Base-by-base conservation (phyloP, 2,888 invertebrate species). In the Phaonia tiefii region DNA sequence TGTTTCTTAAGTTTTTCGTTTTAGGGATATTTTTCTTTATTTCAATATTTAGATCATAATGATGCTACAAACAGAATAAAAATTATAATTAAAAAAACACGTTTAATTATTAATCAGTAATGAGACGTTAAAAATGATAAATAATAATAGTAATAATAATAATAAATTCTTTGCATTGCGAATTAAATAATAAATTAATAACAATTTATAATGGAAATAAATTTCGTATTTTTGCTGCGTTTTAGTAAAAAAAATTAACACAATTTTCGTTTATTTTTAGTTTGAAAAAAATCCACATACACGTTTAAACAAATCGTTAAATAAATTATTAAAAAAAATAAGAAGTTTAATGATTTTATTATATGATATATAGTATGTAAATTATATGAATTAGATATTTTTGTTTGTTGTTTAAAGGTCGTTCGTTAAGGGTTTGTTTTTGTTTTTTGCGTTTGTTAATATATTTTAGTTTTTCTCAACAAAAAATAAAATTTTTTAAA, bases 1-100 rank as follows among this genome's bases (percentile, higher is more conserved):
- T n/a, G n/a, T n/a, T 1, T 70, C 42, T 54, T 22, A 70, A 42
- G 25, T 51, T 17, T 46, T 46, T 46, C 20, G 20, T 5, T 79
- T 71, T 60, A 75, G 26, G 49, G 39, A 42, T 66, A 79, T 79
- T 70, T 74, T 74, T 74, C 20, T 77, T 80, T 80, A 74, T 77
- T 58, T 63, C 63, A 63, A 63, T 63, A 63, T 42, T 60, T 77
- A 54, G 58, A 37, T 71, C 58, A 70, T 74, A 74, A 77, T 74
- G 60, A 71, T 71, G 22, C 74, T 80, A 69, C 73, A 81, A 75
- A 77, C 77, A 75, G 78, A 75, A 78, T 78, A 76, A 76, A 51
- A 67, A 67, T 49, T 60, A 31, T 31, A 31, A 31, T 31, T 31
- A 31, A 5, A 31, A 31, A n/a, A n/a, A n/a, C n/a, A n/a, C n/a